Evolutionary conservation across 1,140 invertebrate genomes (phyloP).

Genomic region (Apis dorsata): DNA sequence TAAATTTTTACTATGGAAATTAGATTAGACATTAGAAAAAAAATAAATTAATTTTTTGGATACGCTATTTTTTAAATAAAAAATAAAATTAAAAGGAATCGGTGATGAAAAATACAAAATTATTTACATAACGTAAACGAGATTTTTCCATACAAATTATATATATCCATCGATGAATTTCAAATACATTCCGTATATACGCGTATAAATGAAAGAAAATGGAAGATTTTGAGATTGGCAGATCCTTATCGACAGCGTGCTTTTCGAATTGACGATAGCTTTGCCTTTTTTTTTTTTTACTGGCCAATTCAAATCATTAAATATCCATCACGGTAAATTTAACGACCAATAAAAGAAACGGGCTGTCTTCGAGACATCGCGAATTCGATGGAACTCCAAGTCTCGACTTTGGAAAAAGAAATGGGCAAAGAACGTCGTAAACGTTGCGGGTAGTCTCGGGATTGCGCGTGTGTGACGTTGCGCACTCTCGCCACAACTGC

Average conservation of each 20-base stretch:
- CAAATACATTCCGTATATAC: conserved; percentile 33
- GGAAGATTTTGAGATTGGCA: conserved; percentile 29
- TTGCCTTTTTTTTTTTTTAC: conserved; percentile 24
- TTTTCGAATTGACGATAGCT: conserved; percentile 38
- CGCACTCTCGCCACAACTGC: not conserved
- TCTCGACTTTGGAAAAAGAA: not conserved
- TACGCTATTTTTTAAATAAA: no score
- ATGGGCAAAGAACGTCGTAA: not conserved
- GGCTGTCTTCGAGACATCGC: conserved; percentile 26
- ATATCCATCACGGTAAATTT: conserved; percentile 13
- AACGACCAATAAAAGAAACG: conserved; percentile 48
- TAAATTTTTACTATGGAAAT: no score
- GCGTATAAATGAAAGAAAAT: conserved; percentile 5
- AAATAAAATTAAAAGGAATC: no score
- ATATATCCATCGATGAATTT: conserved; percentile 32
- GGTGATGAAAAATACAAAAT: no score
- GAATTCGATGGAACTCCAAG: conserved; percentile 29
- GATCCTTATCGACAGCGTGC: conserved; percentile 33
- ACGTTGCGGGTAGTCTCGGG: no score
- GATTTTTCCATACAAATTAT: conserved; percentile 29
- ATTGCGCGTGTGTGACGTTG: not conserved
- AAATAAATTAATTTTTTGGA: no score
- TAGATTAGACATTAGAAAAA: no score
- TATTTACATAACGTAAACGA: not conserved
- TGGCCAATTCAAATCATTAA: conserved; percentile 47